Percentiles rank a stretch among this genome's conserved stretches.
Evolutionary conservation across 2,888 invertebrate species (phyloP).

Genomic region (Apoderus coryli): DNA sequence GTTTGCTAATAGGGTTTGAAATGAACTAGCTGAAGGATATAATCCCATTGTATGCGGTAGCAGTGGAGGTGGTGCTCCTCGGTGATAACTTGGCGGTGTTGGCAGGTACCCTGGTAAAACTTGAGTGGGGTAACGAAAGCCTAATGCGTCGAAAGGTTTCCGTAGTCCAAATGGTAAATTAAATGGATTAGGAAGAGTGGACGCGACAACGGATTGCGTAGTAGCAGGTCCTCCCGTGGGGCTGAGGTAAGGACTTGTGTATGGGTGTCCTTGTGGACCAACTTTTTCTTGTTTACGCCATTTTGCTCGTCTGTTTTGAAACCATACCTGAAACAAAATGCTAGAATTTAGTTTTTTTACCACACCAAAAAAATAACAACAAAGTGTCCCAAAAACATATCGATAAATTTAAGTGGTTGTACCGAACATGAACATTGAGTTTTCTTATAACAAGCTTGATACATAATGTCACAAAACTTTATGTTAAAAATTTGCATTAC

Average conservation of each 20-base stretch:
- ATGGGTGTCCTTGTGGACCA: constrained; percentile 79
- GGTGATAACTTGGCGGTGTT: constrained; percentile 35
- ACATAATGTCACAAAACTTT: too few species aligned
- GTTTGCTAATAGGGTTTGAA: constrained; percentile 74
- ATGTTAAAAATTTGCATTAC: too few species aligned
- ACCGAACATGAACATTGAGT: too few species aligned
- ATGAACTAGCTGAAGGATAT: constrained; percentile 50
- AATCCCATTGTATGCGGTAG: constrained; percentile 47
- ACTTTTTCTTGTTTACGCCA: constrained; percentile 91
- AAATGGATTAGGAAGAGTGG: constrained; percentile 71
- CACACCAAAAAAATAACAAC: too few species aligned
- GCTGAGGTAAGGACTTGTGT: constrained; percentile 67
- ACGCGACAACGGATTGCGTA: constrained; percentile 51
- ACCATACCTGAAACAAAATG: constrained; percentile 75
- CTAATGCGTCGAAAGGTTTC: constrained; percentile 59
- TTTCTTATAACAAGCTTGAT: too few species aligned
- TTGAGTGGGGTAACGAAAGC: constrained; percentile 56
- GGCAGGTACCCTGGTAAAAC: constrained; percentile 44
- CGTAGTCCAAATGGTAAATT: constrained; percentile 63
- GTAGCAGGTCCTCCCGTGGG: constrained; percentile 47
- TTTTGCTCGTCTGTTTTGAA: constrained; percentile 82
- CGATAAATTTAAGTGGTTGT: too few species aligned
- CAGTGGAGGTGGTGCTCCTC: constrained; percentile 45
- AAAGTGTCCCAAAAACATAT: too few species aligned
- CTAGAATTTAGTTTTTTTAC: too few species aligned